Evolutionary conservation across 2,113 vertebrate species (phyloP).

Genomic region (Calidris pugnax): DNA sequence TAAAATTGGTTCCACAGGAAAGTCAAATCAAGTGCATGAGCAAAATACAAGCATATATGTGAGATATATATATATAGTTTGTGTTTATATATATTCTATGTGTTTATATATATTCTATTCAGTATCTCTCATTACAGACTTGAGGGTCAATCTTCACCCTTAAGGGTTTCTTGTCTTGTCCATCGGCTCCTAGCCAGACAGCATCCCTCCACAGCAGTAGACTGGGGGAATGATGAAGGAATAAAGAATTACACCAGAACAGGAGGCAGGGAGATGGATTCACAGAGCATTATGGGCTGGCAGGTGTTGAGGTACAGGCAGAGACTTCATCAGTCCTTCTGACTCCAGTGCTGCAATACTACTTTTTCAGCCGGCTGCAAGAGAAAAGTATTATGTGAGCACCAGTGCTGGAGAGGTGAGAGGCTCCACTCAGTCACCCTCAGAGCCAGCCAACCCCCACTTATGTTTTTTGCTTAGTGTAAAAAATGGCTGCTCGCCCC

Average conservation of each 20-base stretch:
- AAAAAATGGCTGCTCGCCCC: background rate
- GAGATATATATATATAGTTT: no score
- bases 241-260: background rate
- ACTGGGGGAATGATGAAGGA: background rate
- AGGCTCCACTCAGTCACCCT: background rate
- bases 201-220: background rate
- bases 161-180: background rate
- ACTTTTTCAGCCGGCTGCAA: slow-evolving; percentile 37
- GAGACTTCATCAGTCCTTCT: background rate
- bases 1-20: background rate
- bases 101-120: background rate
- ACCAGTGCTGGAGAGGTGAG: background rate
- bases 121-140: background rate
- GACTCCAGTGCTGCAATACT: background rate
- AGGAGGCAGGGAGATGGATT: background rate
- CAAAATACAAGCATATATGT: background rate
- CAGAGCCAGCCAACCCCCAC: background rate
- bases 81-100: background rate
- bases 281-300: background rate
- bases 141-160: background rate
- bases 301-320: background rate
- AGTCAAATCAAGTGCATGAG: slow-evolving; percentile 1
- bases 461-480: background rate
- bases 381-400: background rate
- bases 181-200: background rate